A percentile compares a stretch with the other conserved stretches of the same genome.
phyloP scores from a whole-genome alignment of 2,888 invertebrate genomes.

The Dinocampus coccinellae region DNA sequence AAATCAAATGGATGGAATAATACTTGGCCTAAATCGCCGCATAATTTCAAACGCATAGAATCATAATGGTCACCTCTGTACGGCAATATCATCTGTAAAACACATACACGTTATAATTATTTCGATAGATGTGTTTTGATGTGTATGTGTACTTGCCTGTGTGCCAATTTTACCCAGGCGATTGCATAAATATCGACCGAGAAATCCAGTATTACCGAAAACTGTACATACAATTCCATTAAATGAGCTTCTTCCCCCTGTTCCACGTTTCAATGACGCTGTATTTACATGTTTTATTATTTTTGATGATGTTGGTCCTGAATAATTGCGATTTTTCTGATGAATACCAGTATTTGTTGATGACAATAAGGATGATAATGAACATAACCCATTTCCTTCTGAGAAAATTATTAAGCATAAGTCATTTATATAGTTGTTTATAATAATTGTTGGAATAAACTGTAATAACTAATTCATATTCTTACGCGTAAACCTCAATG shows the following conservation, averaged over 20 bases:
- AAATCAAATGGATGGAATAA: conserved; percentile 89
- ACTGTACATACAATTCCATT: conserved; percentile 99
- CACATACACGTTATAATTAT: conserved; percentile 24
- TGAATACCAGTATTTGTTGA: not conserved
- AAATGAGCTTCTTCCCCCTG: conserved; percentile 95
- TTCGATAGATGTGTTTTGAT: conserved; percentile 20
- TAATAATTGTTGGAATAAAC: not conserved
- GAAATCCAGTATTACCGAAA: conserved; percentile 91
- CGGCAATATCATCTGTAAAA: conserved; percentile 87
- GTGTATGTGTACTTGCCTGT: conserved; percentile 70
- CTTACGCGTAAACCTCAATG: not conserved
- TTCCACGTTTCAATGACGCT: conserved; percentile 82
- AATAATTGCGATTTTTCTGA: conserved; percentile 54
- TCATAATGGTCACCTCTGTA: conserved; percentile 91
- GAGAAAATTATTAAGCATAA: not conserved
- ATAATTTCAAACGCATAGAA: conserved; percentile 82
- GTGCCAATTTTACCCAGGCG: conserved; percentile 88
- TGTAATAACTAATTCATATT: not conserved
- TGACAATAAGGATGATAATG: not conserved
- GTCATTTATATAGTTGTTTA: not conserved
- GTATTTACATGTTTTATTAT: conserved; percentile 59
- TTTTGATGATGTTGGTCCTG: conserved; percentile 45
- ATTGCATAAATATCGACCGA: conserved; percentile 91
- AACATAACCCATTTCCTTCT: not conserved
- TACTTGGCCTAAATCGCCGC: conserved; percentile 96